Evolutionary conservation across 2,888 invertebrate species (phyloP), one percentile per base, ranked within the genome.

Genomic region (Lutraria lutraria): DNA sequence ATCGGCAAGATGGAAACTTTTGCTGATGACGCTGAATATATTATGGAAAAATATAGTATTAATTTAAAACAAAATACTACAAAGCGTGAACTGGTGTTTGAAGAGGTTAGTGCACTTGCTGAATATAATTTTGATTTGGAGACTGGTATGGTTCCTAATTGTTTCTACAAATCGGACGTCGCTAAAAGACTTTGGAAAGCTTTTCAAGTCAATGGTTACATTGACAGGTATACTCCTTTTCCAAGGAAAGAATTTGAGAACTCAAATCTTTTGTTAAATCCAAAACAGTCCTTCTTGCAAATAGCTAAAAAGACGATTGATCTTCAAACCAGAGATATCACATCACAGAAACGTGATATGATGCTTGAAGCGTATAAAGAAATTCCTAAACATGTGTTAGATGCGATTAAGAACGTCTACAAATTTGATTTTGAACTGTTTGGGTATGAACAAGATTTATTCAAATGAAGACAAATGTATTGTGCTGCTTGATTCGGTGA

Each of bases 1-100:
- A 88, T 94, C 0, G 92, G 93, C 12, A 90, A 89, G 63, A n/a
- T 90, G 53, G 93, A 94, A 89, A 89, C 90, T 16, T 90, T 94
- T 87, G 29, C 31, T 6, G 63, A 84, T 19, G 91, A 91, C 54
- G 12, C 86, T 6, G 29, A 81, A 15, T 86, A 83, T 16, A 85
- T 93, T 15, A 81, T 94, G 4, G 34, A 85, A 0, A 87, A 82
- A 34, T 87, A 90, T 13, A 86, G 86, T 15, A 82, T 92, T n/a
- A 63, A 81, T 15, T 19, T 86, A 4, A 13, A 84, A 0, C 52
- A 81, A 10, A 82, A 82, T 68, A 52, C 12, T 12, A 54, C 86
- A 29, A 56, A 68, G 29, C 25, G 63, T 60, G 6, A 34, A 21
- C 43, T 72, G 34, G 80, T 84, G 0, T n/a, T 68, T n/a, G 86